Evolutionary conservation across 1,140 invertebrate genomes (phyloP).

Genomic region (Hydropsyche tenuis): DNA sequence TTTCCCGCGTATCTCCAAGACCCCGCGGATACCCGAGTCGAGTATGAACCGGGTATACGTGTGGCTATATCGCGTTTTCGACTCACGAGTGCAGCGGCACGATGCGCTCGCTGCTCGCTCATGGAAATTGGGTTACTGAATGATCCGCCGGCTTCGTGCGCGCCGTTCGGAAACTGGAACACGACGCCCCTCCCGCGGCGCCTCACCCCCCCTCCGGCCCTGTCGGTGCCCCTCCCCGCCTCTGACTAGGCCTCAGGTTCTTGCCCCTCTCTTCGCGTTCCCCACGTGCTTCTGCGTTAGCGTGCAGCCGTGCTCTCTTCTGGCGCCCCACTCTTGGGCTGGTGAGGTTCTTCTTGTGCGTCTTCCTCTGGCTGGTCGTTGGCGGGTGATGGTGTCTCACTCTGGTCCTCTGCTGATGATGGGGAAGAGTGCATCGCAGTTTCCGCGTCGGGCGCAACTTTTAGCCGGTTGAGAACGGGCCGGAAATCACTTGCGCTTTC

Average conservation of each 20-base stretch:
- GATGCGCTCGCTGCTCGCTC: constrained; percentile 35
- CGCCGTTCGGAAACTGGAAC: constrained; percentile 33
- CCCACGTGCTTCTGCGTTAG: not conserved
- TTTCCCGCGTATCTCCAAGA: not conserved
- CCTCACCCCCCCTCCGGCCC: not conserved
- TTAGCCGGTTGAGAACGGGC: not conserved
- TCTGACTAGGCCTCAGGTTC: not conserved
- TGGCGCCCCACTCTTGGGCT: not conserved
- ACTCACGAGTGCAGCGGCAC: constrained; percentile 9
- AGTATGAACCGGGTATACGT: not conserved
- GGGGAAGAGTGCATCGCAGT: constrained; percentile 16
- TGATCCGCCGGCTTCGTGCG: constrained; percentile 28
- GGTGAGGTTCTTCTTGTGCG: not conserved
- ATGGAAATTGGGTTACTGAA: constrained; percentile 41
- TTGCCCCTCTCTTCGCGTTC: not conserved
- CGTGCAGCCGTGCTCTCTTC: not conserved
- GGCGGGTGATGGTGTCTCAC: too few relatives aligned
- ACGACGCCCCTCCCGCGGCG: not conserved
- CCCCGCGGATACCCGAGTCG: not conserved
- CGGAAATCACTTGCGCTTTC: constrained; percentile 32
- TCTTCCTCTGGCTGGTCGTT: not conserved
- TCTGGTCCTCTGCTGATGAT: too few relatives aligned
- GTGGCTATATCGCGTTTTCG: not conserved
- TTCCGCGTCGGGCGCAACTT: constrained; percentile 16
- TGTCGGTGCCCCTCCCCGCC: not conserved